phyloP scores from a whole-genome alignment of 2,797 vertebrate genomes.

The Tinamus major region DNA sequence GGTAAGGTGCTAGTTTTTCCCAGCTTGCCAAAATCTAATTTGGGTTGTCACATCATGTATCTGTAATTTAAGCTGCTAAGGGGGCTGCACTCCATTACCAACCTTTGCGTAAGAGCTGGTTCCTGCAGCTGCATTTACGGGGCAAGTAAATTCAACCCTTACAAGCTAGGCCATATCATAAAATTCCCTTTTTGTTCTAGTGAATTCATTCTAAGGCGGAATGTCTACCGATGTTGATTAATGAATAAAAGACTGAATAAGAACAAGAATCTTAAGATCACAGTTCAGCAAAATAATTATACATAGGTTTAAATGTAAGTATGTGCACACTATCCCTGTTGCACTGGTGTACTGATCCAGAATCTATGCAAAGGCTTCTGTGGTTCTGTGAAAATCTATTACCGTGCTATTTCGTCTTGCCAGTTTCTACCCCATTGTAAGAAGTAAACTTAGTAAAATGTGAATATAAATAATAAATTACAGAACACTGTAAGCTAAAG shows the following conservation, averaged over 20 bases:
- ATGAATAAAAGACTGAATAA: background rate
- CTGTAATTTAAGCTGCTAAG: slow-evolving; percentile 23
- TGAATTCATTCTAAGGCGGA: background rate
- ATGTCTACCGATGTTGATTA: background rate
- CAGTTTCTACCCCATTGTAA: background rate
- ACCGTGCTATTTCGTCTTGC: background rate
- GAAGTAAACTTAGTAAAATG: background rate
- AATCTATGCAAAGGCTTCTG: background rate
- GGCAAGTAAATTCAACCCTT: background rate
- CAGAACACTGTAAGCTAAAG: background rate
- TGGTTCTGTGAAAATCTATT: background rate
- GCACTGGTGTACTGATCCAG: background rate
- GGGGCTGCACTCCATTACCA: background rate
- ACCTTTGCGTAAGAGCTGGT: background rate
- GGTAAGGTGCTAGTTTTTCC: slow-evolving; percentile 27
- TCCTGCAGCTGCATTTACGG: background rate
- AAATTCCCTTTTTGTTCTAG: background rate
- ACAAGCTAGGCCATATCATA: background rate
- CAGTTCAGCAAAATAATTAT: background rate
- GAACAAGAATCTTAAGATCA: background rate
- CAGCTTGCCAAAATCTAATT: slow-evolving; percentile 41
- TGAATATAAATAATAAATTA: background rate
- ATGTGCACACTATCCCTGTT: background rate
- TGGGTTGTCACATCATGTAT: slow-evolving; percentile 30
- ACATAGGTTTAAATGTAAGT: background rate